Conservation (phyloP, 2,797 vertebrate species). For the Pitangus sulphuratus region DNA sequence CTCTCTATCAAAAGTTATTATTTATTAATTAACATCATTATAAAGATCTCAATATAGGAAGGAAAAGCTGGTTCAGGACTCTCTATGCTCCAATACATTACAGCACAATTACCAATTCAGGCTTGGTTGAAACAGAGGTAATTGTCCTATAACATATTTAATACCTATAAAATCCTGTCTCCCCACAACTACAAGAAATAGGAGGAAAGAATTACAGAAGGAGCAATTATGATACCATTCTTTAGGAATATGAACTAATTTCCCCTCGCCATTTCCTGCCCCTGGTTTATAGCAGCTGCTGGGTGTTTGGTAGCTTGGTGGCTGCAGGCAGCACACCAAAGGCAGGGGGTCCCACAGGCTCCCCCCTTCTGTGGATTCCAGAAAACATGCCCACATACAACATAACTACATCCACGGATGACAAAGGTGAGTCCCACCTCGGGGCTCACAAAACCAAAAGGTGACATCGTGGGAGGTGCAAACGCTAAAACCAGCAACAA, state of each 20-base stretch:
- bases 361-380: neutral
- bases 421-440: neutral
- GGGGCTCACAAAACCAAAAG: neutral
- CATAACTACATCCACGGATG: neutral
- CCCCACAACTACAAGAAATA: constrained; percentile 1
- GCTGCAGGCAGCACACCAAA: neutral
- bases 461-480: neutral
- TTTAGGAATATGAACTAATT: neutral
- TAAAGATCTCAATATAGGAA: constrained; percentile 47
- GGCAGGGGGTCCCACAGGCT: neutral
- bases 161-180: constrained; percentile 47
- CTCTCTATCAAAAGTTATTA: constrained; percentile 59
- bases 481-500: neutral
- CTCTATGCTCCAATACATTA: constrained; percentile 37
- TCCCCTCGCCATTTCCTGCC: neutral
- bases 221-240: constrained; percentile 21
- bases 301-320: neutral
- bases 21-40: constrained; percentile 68
- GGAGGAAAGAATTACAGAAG: constrained; percentile 16
- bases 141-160: constrained; percentile 51
- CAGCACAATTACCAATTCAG: constrained; percentile 47
- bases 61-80: constrained; percentile 38
- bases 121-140: constrained; percentile 50
- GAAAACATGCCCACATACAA: neutral
- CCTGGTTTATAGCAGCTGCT: neutral